Evolutionary conservation across 2,113 vertebrate genomes (phyloP), one percentile per base, ranked within the genome.

Genomic region (Cyanoderma ruficeps): DNA sequence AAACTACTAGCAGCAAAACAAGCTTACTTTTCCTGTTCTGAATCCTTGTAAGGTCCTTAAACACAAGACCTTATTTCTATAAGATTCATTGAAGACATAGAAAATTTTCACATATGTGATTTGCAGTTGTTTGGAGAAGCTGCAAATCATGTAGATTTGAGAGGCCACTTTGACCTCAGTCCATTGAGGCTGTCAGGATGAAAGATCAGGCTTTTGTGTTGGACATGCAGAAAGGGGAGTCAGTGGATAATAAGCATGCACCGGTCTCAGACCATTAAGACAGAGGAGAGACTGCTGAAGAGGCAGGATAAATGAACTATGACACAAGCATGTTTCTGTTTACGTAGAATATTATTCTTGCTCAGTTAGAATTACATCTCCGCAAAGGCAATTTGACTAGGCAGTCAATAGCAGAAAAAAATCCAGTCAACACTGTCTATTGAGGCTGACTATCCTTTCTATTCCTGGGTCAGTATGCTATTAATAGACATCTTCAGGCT

Each of bases 401-500:
- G 60, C n/a, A 75, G 49, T 47, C 44, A 63, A 52, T 2, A 68
- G 44, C 33, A 57, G 31, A 61, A 65, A 70, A 74, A 77, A 56
- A 7, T 0, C 0, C 9, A 69, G 4, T 30, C 33, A 74, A 18
- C 46, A 28, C 9, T 28, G 11, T 21, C 50, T 72, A 2, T 22
- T 65, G 37, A 64, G 27, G 5, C 9, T 50, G 33, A 57, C 20
- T 41, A 6, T 57, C 2, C 49, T 83, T 85, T 83, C 39, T 39
- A 15, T 61, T 92, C 28, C 31, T 65, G 35, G 20, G 15, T 68
- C 57, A 60, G 28, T 78, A 33, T 7, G 10, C 3, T 92, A 15
- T 22, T 65, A 33, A 65, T 6, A 47, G 18, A 35, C 19, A 7
- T 59, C 35, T 82, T 56, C 6, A 12, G 35, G 8, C 8, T 75